Percentiles rank a stretch among this genome's conserved stretches.
phyloP scores from a whole-genome alignment of 2,797 vertebrate species.

The Cossypha heuglini region DNA sequence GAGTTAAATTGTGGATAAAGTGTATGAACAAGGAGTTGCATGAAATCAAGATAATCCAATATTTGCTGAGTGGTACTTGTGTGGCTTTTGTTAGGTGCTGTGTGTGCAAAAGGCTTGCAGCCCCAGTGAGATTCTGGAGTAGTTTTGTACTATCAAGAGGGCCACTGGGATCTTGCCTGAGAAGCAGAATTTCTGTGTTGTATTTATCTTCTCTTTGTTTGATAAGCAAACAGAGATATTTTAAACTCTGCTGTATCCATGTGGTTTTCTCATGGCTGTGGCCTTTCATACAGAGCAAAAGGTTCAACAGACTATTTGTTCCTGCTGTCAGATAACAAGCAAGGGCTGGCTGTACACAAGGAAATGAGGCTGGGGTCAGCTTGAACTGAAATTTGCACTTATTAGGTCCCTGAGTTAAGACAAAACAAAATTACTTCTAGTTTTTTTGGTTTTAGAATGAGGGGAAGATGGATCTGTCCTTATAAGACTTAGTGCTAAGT shows the following conservation, averaged over 20 bases:
- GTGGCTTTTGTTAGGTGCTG: background rate
- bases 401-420: background rate
- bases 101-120: background rate
- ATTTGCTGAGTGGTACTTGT: background rate
- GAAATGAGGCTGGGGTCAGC: background rate
- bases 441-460: background rate
- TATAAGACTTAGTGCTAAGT: background rate
- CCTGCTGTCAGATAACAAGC: background rate
- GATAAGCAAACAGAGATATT: conserved; percentile 4
- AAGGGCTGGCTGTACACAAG: background rate
- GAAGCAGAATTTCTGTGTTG: background rate
- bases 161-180: background rate
- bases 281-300: background rate
- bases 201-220: conserved; percentile 16
- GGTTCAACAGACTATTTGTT: background rate
- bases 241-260: background rate
- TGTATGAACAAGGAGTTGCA: background rate
- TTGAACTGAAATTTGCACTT: background rate
- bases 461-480: background rate
- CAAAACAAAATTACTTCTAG: background rate
- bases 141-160: background rate
- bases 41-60: background rate
- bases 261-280: background rate
- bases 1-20: background rate
- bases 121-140: background rate